phyloP scores from a whole-genome alignment of 2,113 vertebrate species.

The Neofelis nebulosa region DNA sequence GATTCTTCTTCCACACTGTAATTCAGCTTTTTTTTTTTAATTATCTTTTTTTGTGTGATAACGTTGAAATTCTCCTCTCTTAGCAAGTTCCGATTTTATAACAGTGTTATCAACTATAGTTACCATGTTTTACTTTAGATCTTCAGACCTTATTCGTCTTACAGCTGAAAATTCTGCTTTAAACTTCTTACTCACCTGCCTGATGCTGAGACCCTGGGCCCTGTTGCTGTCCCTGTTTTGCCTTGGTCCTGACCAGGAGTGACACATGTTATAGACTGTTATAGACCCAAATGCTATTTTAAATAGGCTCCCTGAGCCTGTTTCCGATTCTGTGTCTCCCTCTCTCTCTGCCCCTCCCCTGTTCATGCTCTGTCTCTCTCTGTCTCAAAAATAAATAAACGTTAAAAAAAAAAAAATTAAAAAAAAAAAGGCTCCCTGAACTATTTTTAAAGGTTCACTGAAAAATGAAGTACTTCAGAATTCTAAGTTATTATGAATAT shows the following conservation, averaged over 20 bases:
- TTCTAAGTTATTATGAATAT: constrained; percentile 48
- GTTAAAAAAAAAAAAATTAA: too few relatives aligned
- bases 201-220: neutral
- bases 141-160: neutral
- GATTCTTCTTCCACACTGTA: neutral
- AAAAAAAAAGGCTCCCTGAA: neutral
- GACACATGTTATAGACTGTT: neutral
- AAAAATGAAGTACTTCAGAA: constrained; percentile 49
- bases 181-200: neutral
- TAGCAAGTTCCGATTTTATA: neutral
- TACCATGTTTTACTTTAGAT: neutral
- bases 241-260: neutral
- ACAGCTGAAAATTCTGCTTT: neutral
- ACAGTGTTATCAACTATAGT: neutral
- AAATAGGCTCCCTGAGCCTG: neutral
- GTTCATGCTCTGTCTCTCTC: too few relatives aligned
- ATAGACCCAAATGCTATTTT: neutral
- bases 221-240: neutral
- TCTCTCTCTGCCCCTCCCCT: too few relatives aligned
- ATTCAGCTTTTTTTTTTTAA: neutral
- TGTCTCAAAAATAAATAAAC: too few relatives aligned
- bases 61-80: neutral
- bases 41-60: neutral
- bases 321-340: too few relatives aligned
- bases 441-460: constrained; percentile 40